Percentiles rank a stretch among this genome's conserved stretches.
These are phyloP conservation scores for Epinotia nisella DNA, from an alignment of 2,888 invertebrate species.

Conservation along the genomic window DNA sequence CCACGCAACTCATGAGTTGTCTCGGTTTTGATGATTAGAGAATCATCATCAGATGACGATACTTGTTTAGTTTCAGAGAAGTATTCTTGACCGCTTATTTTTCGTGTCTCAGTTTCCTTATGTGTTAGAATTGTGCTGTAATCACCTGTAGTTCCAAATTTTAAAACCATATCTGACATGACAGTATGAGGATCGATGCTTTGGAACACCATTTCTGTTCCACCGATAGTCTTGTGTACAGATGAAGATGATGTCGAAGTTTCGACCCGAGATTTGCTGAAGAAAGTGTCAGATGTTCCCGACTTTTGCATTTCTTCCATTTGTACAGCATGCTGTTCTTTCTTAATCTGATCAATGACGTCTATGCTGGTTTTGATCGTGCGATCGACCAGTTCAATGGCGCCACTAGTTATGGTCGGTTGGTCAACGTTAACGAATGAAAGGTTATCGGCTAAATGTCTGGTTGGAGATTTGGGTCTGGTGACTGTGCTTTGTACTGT, in stretches of 20 bases:
- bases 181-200: conserved; percentile 72
- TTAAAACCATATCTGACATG: conserved; percentile 77
- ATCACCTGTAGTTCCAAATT: conserved; percentile 68
- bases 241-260: conserved; percentile 78
- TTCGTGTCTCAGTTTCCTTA: conserved; percentile 80
- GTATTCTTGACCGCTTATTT: conserved; percentile 80
- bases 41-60: conserved; percentile 80
- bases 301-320: conserved; percentile 76
- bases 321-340: conserved; percentile 75
- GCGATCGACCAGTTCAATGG: conserved; percentile 82
- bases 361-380: conserved; percentile 77
- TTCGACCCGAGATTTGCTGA: conserved; percentile 73
- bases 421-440: conserved; percentile 81
- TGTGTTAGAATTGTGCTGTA: conserved; percentile 79
- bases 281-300: conserved; percentile 72
- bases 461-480: conserved; percentile 79
- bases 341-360: conserved; percentile 75
- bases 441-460: conserved; percentile 77
- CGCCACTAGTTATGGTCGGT: conserved; percentile 82
- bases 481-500: conserved; percentile 69
- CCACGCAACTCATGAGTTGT: conserved; percentile 77
- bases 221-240: conserved; percentile 72
- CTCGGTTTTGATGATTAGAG: conserved; percentile 77
- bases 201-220: conserved; percentile 72
- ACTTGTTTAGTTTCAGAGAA: conserved; percentile 80